Conservation (phyloP, 2,113 vertebrate species). For the Delphinapterus leucas region DNA sequence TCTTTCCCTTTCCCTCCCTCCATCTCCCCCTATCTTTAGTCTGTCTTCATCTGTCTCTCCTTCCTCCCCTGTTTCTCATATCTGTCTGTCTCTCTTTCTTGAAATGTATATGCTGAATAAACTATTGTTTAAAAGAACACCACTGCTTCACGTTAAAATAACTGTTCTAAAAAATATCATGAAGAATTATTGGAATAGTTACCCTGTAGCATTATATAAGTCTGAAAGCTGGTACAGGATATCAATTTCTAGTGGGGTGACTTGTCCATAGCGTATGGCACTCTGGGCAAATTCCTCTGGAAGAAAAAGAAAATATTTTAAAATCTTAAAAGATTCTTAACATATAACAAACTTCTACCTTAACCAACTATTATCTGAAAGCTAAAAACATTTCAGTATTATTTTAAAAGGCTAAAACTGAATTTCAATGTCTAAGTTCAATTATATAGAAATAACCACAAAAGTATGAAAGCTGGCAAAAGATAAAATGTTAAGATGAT, state of each 20-base stretch:
- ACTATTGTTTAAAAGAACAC: constrained; percentile 11
- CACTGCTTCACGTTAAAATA: constrained; percentile 8
- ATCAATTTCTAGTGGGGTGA: constrained; percentile 95
- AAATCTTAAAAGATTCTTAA: constrained; percentile 27
- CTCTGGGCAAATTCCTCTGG: constrained; percentile 96
- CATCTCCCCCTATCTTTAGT: background rate
- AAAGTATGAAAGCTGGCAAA: constrained; percentile 36
- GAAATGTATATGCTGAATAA: background rate
- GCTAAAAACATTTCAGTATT: background rate
- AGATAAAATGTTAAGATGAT: constrained; percentile 30
- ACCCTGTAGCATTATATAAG: constrained; percentile 94
- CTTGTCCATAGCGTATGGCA: constrained; percentile 97
- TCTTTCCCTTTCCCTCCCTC: background rate
- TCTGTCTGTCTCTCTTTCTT: background rate
- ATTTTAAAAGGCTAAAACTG: background rate
- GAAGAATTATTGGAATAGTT: constrained; percentile 73
- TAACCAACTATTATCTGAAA: constrained; percentile 37
- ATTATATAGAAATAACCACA: background rate
- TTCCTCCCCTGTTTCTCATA: background rate
- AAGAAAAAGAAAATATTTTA: constrained; percentile 60
- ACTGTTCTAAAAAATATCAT: background rate
- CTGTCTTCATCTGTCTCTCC: background rate
- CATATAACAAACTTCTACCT: constrained; percentile 35
- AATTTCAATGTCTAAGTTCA: constrained; percentile 40
- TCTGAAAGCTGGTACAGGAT: constrained; percentile 93